A percentile compares a stretch with the other conserved stretches of the same genome.
phyloP scores from a whole-genome alignment of 2,797 vertebrate species.

The Hephaestus fuliginosus region DNA sequence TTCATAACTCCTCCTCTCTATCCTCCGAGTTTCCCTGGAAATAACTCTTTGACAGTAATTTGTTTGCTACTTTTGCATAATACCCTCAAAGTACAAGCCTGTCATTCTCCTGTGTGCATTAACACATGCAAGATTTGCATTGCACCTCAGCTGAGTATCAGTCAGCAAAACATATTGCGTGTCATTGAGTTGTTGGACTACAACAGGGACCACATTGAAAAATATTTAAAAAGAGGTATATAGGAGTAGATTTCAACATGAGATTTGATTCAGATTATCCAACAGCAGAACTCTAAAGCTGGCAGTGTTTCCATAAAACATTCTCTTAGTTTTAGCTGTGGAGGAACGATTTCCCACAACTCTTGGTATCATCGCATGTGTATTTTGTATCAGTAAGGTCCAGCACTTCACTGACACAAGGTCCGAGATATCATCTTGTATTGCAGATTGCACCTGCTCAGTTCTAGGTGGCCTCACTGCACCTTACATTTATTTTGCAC shows the following conservation, averaged over 20 bases:
- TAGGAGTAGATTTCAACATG: background rate
- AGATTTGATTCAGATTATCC: background rate
- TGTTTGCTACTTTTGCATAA: conserved; percentile 28
- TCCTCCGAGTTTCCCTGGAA: background rate
- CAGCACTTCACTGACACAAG: background rate
- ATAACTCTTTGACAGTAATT: background rate
- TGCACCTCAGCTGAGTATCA: fast-evolving
- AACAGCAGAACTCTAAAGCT: too few relatives aligned
- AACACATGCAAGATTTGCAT: conserved; percentile 21
- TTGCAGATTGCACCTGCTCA: background rate
- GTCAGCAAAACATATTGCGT: background rate
- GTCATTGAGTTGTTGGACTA: background rate
- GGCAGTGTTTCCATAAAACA: background rate
- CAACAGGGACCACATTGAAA: background rate
- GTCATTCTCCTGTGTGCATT: background rate
- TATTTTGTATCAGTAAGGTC: background rate
- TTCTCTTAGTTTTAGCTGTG: background rate
- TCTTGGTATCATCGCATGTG: background rate
- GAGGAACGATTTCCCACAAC: background rate
- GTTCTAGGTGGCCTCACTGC: background rate
- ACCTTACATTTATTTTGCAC: too few relatives aligned
- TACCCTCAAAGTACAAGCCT: fast-evolving
- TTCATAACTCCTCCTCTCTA: background rate
- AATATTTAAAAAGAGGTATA: background rate
- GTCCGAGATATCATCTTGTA: background rate